These are phyloP conservation scores for Cololabis saira DNA, from an alignment of 2,113 vertebrate species.

Conservation along the genomic window DNA sequence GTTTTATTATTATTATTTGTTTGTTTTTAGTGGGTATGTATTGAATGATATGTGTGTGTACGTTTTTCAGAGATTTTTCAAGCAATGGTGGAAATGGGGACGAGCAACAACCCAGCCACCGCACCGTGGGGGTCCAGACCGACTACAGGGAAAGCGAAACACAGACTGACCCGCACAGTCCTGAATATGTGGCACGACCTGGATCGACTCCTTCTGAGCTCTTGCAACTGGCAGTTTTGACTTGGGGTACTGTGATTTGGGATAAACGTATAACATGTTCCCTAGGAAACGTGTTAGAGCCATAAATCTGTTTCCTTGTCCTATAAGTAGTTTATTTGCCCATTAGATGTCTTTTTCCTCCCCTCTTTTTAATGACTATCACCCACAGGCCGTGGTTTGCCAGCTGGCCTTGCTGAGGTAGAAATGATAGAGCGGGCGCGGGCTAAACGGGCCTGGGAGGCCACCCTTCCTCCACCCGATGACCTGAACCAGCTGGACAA, in stretches of 20 bases:
- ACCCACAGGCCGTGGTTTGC: conserved; percentile 88
- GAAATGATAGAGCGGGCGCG: conserved; percentile 91
- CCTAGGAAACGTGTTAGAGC: background rate
- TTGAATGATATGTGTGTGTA: background rate
- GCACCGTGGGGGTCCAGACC: conserved; percentile 88
- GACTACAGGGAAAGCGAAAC: conserved; percentile 93
- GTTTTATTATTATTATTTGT: background rate
- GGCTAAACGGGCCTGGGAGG: conserved; percentile 88
- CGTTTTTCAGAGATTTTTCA: conserved; percentile 47
- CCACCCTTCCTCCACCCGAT: conserved; percentile 84
- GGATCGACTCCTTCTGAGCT: conserved; percentile 88
- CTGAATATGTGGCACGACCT: conserved; percentile 83
- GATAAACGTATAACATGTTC: background rate
- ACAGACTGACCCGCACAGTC: conserved; percentile 93
- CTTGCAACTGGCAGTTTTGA: conserved; percentile 87
- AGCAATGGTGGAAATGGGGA: background rate
- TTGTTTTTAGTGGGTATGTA: background rate
- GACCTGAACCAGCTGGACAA: conserved; percentile 80
- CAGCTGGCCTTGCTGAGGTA: conserved; percentile 89
- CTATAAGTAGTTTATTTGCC: no score
- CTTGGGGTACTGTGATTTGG: conserved; percentile 84
- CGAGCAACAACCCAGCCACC: conserved; percentile 50
- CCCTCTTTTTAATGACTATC: conserved; percentile 1
- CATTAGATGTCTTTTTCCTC: no score
- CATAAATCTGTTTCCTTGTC: background rate